Conservation (phyloP, 2,888 invertebrate species). For the Hypena proboscidalis region DNA sequence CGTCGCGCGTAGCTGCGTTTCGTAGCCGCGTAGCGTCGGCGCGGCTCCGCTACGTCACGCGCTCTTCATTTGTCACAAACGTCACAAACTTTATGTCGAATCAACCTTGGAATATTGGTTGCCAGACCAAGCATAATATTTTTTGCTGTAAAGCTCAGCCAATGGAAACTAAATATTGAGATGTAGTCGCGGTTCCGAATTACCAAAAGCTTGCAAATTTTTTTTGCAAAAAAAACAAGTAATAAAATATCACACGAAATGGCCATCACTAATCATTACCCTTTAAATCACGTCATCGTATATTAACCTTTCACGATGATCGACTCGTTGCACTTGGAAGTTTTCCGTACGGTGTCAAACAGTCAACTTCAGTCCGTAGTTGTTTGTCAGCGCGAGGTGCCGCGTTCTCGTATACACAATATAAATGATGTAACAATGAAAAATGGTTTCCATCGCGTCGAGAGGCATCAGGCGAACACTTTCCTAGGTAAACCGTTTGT, state of each 20-base stretch:
- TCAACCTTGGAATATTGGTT: conserved; percentile 25
- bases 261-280: no score
- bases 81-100: conserved; percentile 42
- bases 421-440: conserved; percentile 58
- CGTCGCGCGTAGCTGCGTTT: conserved; percentile 19
- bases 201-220: no score
- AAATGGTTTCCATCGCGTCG: conserved; percentile 48
- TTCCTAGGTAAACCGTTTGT: conserved; percentile 74
- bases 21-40: conserved; percentile 22
- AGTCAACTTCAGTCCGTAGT: conserved; percentile 63
- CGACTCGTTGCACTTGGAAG: conserved; percentile 70
- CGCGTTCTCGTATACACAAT: conserved; percentile 54
- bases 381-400: conserved; percentile 59
- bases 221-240: no score
- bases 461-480: conserved; percentile 65
- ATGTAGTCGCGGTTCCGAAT: no score
- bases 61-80: conserved; percentile 65
- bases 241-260: no score
- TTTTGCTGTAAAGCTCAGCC: neutral
- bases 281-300: conserved; percentile 36
- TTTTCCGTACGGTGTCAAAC: conserved; percentile 67
- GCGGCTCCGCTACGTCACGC: conserved; percentile 55
- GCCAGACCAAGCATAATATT: neutral
- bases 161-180: no score
- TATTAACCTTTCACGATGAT: conserved; percentile 46